These are phyloP conservation scores for Barnardius zonarius DNA, from an alignment of 2,113 vertebrate species.

Conservation along the genomic window DNA sequence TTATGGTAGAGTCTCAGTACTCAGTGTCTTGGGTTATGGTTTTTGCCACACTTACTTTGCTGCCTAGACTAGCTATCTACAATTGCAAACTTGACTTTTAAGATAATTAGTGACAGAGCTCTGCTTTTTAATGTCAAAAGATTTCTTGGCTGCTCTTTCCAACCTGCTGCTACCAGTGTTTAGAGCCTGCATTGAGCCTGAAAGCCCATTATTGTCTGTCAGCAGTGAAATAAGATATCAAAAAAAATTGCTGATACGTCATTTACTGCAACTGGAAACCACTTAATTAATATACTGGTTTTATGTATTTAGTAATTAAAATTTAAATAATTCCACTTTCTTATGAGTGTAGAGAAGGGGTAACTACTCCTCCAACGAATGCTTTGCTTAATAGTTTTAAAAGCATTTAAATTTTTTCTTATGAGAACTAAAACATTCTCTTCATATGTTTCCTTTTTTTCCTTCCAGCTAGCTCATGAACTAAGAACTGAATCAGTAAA, in stretches of 20 bases:
- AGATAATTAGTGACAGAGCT: slow-evolving; percentile 71
- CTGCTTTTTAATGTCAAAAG: slow-evolving; percentile 66
- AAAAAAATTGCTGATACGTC: slow-evolving; percentile 66
- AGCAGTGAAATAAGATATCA: slow-evolving; percentile 69
- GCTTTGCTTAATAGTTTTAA: slow-evolving; percentile 54
- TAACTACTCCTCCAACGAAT: slow-evolving; percentile 28
- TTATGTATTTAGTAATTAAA: slow-evolving; percentile 75
- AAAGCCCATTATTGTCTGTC: slow-evolving; percentile 65
- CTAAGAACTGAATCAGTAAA: slow-evolving; percentile 62
- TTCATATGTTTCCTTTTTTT: background rate
- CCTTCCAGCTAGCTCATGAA: slow-evolving; percentile 57
- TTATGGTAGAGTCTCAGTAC: background rate
- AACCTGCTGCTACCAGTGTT: slow-evolving; percentile 21
- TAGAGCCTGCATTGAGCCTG: slow-evolving; percentile 22
- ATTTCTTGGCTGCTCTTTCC: slow-evolving; percentile 68
- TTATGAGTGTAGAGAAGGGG: slow-evolving; percentile 18
- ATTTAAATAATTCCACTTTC: slow-evolving; percentile 62
- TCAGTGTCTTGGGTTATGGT: slow-evolving; percentile 10
- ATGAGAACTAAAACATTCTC: slow-evolving; percentile 29
- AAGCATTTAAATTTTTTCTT: slow-evolving; percentile 20
- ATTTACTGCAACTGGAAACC: slow-evolving; percentile 55
- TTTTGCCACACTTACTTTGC: slow-evolving; percentile 50
- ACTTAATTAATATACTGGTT: slow-evolving; percentile 74
- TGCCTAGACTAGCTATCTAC: slow-evolving; percentile 43
- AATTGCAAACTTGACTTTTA: slow-evolving; percentile 72